phyloP scores from a whole-genome alignment of 2,888 invertebrate species.

The Acanthosepion pharaonis region DNA sequence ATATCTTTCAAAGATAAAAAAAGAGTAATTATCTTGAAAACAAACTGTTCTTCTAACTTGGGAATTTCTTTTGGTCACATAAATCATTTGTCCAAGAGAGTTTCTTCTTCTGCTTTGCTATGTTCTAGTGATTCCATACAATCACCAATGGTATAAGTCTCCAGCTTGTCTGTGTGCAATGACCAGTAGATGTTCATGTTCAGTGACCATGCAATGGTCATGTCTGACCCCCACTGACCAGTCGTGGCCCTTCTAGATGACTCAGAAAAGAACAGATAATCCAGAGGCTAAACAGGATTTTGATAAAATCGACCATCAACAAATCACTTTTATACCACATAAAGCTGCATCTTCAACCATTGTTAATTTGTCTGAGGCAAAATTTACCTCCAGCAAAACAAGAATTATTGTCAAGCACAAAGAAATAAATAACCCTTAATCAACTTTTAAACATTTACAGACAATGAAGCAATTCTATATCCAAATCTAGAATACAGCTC shows the following conservation, averaged over 20 bases:
- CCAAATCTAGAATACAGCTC: too few species aligned
- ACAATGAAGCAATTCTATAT: neutral
- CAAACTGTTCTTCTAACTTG: neutral
- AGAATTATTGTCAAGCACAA: neutral
- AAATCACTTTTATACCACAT: neutral
- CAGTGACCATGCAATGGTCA: neutral
- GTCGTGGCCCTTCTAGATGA: neutral
- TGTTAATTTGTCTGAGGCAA: neutral
- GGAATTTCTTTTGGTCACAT: too few species aligned
- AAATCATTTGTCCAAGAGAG: too few species aligned
- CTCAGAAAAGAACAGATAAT: neutral
- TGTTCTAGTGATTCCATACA: conserved; percentile 14
- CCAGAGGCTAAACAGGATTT: neutral
- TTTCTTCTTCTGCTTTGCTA: neutral
- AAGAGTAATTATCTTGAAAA: neutral
- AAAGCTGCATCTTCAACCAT: neutral
- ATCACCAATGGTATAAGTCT: neutral
- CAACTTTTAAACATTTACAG: neutral
- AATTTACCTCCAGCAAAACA: neutral
- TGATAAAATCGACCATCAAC: neutral
- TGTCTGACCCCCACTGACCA: conserved; percentile 14
- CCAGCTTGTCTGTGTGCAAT: neutral
- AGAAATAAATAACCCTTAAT: neutral
- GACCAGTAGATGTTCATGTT: conserved; percentile 33
- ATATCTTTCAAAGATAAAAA: neutral